Evolutionary conservation across 2,888 invertebrate genomes (phyloP), one percentile per base, ranked within the genome.

Genomic region (Sicus ferrugineus): DNA sequence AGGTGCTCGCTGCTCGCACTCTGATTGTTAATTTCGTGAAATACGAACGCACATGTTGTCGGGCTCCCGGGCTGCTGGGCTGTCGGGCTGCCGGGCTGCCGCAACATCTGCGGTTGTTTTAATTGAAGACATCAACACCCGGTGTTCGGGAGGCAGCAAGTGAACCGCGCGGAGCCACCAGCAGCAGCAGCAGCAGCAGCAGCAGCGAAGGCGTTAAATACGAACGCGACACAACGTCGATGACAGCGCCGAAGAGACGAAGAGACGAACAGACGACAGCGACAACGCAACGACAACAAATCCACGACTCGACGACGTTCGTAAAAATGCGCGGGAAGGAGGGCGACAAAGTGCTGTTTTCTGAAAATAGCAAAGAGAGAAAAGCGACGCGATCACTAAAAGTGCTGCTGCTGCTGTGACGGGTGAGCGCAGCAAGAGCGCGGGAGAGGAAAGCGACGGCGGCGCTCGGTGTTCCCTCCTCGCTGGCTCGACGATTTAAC

Each of bases 81-180:
- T 7, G 3, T 9, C 31, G 3, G 38, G 11, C 23, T 61, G 9
- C 38, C 19, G 28, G 54, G 65, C 26, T 63, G 50, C 66, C 56
- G 28, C 52, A 67, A 64, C 77, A 76, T 78, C 79, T 78, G 77
- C 76, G 78, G 77, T 77, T 80, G 73, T 77, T 76, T 81, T 83
- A 83, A 83, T 83, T 83, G 82, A 83, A 83, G 80, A 81, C 82
- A 83, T 83, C 82, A 82, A 83, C 74, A 75, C 77, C 76, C 74
- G 73, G 73, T 28, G 46, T 67, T 67, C 5, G 30, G 21, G 38
- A 48, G n/a, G 26, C 19, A 38, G 65, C 34, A 52, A 11, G 34
- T 23, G 31, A 26, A 34, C 19, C 52, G 31, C 23, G 34, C 11
- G 14, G 42, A 31, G 21, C 23, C 19, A 19, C 19, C 28, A 59